Percentiles rank a stretch among this genome's conserved stretches.
phyloP scores from a whole-genome alignment of 2,888 invertebrate species.

The Clitarchus hookeri region DNA sequence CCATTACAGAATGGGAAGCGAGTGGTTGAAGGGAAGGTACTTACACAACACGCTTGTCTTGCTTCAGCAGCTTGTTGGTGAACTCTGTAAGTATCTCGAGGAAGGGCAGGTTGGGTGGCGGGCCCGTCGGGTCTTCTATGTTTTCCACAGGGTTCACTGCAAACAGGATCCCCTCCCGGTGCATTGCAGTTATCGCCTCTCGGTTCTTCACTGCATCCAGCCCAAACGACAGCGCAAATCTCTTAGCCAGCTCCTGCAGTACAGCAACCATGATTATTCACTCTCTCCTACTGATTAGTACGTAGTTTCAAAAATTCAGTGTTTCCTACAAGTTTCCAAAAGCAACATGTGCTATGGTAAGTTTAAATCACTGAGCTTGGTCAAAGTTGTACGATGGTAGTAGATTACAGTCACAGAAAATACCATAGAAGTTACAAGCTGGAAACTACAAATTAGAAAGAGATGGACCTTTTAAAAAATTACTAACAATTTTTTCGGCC shows the following conservation, averaged over 20 bases:
- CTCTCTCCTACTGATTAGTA: background rate
- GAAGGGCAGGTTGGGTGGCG: constrained; percentile 87
- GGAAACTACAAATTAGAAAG: too few species aligned
- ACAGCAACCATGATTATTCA: constrained; percentile 29
- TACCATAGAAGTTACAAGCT: too few species aligned
- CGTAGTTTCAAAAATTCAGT: too few species aligned
- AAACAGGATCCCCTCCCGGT: constrained; percentile 92
- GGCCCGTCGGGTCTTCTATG: constrained; percentile 70
- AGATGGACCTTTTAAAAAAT: too few species aligned
- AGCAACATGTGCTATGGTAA: too few species aligned
- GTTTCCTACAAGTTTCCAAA: too few species aligned
- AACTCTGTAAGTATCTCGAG: constrained; percentile 96
- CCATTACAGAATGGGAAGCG: too few species aligned
- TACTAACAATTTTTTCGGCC: too few species aligned
- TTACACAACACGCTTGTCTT: constrained; percentile 91
- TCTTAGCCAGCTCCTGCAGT: constrained; percentile 86
- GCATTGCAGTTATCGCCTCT: constrained; percentile 93
- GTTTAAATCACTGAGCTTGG: too few species aligned
- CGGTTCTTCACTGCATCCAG: constrained; percentile 95
- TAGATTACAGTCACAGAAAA: too few species aligned
- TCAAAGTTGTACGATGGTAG: too few species aligned
- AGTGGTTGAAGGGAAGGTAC: constrained; percentile 46
- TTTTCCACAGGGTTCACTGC: constrained; percentile 73
- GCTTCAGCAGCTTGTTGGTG: constrained; percentile 91
- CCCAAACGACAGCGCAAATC: constrained; percentile 96